These are phyloP conservation scores for Dasyornis broadbenti DNA, from an alignment of 2,113 vertebrate species.

Conservation along the genomic window DNA sequence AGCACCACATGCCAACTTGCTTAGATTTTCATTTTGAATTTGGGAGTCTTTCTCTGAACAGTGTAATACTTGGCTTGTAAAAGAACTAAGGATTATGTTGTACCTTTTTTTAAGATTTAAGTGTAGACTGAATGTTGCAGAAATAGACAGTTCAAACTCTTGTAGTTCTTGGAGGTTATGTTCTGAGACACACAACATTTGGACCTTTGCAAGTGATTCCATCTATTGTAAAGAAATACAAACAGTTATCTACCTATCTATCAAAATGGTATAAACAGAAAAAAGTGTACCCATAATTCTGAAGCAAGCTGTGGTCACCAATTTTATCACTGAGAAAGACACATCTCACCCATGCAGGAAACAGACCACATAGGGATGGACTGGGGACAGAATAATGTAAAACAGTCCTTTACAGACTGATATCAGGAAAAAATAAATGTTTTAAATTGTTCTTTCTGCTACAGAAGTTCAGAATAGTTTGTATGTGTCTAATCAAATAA, in stretches of 20 bases:
- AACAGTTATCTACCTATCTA: background rate
- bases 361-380: background rate
- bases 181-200: background rate
- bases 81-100: background rate
- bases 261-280: background rate
- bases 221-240: background rate
- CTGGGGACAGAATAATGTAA: background rate
- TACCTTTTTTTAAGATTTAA: background rate
- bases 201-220: background rate
- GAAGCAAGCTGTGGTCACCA: background rate
- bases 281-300: background rate
- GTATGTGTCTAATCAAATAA: background rate
- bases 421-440: background rate
- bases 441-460: background rate
- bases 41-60: background rate
- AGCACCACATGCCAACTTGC: background rate
- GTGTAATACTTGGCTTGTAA: background rate
- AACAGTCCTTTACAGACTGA: background rate
- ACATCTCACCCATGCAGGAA: background rate
- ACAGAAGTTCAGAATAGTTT: background rate
- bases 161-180: background rate
- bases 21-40: background rate
- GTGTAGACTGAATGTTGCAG: background rate
- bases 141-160: background rate
- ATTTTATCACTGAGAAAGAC: background rate